phyloP scores from a whole-genome alignment of 2,888 invertebrate species.

The Plusia festucae region DNA sequence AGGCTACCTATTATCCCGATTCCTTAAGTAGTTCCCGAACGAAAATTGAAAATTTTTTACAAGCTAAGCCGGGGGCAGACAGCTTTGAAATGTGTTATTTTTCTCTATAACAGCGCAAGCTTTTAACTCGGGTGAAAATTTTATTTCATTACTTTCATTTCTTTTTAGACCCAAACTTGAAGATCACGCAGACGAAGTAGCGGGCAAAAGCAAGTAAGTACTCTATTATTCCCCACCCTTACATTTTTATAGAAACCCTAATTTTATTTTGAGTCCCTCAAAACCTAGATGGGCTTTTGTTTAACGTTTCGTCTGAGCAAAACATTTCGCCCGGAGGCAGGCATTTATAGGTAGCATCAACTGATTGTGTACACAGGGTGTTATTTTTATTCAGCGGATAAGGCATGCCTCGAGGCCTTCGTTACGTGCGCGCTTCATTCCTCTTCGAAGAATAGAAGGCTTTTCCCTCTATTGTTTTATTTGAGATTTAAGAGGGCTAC shows the following conservation, averaged over 20 bases:
- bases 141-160: too few relatives aligned
- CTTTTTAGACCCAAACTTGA: too few relatives aligned
- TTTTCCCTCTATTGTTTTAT: conserved; percentile 55
- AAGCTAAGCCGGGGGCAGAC: too few relatives aligned
- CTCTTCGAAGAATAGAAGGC: conserved; percentile 60
- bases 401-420: conserved; percentile 77
- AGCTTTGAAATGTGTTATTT: too few relatives aligned
- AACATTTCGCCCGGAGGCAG: conserved; percentile 39
- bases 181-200: too few relatives aligned
- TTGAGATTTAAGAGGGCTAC: conserved; percentile 43
- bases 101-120: too few relatives aligned
- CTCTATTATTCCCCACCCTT: too few relatives aligned
- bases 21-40: too few relatives aligned
- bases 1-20: too few relatives aligned
- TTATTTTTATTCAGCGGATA: conserved; percentile 77
- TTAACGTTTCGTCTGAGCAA: conserved; percentile 28
- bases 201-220: too few relatives aligned
- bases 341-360: conserved; percentile 58
- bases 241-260: conserved; percentile 17
- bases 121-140: too few relatives aligned
- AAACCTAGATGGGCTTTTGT: conserved; percentile 41
- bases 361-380: conserved; percentile 55
- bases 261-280: conserved; percentile 36
- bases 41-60: too few relatives aligned
- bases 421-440: conserved; percentile 73